phyloP scores from a whole-genome alignment of 2,797 vertebrate genomes.

The Meda fulgida region DNA sequence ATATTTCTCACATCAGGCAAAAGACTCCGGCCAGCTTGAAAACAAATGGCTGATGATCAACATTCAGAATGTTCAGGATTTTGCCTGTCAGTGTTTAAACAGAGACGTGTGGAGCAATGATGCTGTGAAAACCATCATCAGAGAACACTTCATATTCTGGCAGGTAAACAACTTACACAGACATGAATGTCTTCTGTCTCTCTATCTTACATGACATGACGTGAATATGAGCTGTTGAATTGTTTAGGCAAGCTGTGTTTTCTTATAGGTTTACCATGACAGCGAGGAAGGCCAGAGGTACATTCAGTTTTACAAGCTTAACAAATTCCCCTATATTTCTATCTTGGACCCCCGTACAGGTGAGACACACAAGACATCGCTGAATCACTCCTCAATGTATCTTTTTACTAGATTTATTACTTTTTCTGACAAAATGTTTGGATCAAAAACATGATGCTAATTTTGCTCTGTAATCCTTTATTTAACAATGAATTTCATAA shows the following conservation, averaged over 20 bases:
- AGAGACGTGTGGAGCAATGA: constrained; percentile 98
- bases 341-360: constrained; percentile 98
- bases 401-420: not conserved
- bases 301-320: constrained; percentile 98
- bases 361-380: constrained; percentile 67
- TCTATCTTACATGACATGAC: not conserved
- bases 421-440: not conserved
- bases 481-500: not conserved
- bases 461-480: not conserved
- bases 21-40: constrained; percentile 96
- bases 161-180: constrained; percentile 79
- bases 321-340: constrained; percentile 98
- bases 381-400: not conserved
- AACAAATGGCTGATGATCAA: constrained; percentile 99
- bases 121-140: constrained; percentile 95
- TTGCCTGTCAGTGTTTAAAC: constrained; percentile 97
- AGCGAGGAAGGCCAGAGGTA: constrained; percentile 99
- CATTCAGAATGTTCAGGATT: constrained; percentile 99
- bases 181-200: not conserved
- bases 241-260: constrained; percentile 52
- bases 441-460: not conserved
- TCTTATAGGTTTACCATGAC: constrained; percentile 93
- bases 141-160: constrained; percentile 99
- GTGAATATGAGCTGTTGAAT: constrained; percentile 14
- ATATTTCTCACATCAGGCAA: constrained; percentile 81